Base-by-base conservation (phyloP, 2,888 invertebrate genomes). In the Drosophila mimica region DNA sequence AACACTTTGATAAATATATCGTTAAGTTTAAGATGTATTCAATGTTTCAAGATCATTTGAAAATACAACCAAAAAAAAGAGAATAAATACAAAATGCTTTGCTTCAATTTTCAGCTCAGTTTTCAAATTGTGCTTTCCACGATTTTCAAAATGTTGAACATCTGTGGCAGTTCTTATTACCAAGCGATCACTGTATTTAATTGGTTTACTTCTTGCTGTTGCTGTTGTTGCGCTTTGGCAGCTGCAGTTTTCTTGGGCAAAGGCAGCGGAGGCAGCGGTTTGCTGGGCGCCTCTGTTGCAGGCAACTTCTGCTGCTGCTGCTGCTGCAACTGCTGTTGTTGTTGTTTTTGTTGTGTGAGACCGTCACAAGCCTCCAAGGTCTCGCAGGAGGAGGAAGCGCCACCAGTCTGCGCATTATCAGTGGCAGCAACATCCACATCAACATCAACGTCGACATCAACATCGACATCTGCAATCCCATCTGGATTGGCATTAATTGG, bases 381-480 rank as follows among this genome's bases (percentile, higher is more conserved):
- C 38, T 92, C 92, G 68, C 91, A 92, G 15, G 92, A 92, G 13
- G 92, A 92, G 0, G 91, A 92, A 38, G 91, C 91, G 25, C 88
- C 90, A 15, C 88, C 82, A 13, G 81, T 74, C 17, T 75, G 82
- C 0, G 62, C 74, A 17, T 54, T 59, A 9, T 54, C 67, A 30
- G 52, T 28, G n/a, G 33, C 54, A 4, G 36, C 30, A 15, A 30
- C 36, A 43, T 59, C 59, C 25, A 11, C 57, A 43, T 48, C 66
- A 30, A 11, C 54, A 43, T 73, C 53, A 3, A 57, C 67, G 70
- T 67, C 57, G 5, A 28, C 17, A 30, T 62, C 74, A 17, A 59
- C 36, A 9, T 67, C 80, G 34, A 59, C 30, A n/a, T 66, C 57
- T 15, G 46, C 20, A 51, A 31, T 13, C 43, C 46, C 56, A 51